Evolutionary conservation across 2,113 vertebrate species (phyloP).

Genomic region (Plectropomus leopardus): DNA sequence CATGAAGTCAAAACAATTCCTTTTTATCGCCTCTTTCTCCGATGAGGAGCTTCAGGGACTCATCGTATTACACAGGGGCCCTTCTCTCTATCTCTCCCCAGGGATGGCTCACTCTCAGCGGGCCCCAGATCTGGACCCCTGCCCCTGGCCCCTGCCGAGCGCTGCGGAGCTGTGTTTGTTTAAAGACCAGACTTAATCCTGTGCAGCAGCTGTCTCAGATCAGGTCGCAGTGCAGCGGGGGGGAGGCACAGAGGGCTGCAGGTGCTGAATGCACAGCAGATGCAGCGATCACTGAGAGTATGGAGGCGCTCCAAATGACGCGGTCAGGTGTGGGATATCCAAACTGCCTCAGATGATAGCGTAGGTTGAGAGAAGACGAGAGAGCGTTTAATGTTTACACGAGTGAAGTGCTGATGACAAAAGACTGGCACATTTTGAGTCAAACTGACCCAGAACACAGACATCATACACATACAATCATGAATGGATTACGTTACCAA

Average conservation of each 20-base stretch:
- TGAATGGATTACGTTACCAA: too few species aligned
- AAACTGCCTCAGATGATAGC: not conserved
- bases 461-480: too few species aligned
- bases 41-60: constrained; percentile 43
- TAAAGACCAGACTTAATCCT: constrained; percentile 84
- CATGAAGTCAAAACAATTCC: constrained; percentile 22
- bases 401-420: not conserved
- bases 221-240: constrained; percentile 67
- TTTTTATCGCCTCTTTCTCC: not conserved
- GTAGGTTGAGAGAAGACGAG: not conserved
- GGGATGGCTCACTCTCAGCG: constrained; percentile 62
- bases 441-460: too few species aligned
- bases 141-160: constrained; percentile 57
- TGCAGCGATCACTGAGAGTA: constrained; percentile 40
- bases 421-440: too few species aligned
- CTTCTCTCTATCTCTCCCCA: constrained; percentile 54
- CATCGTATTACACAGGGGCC: constrained; percentile 64
- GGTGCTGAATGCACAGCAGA: constrained; percentile 70
- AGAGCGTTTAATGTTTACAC: not conserved
- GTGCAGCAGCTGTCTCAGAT: constrained; percentile 84
- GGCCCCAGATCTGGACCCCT: constrained; percentile 61
- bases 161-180: constrained; percentile 79
- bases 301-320: constrained; percentile 17
- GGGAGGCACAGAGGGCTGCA: constrained; percentile 56
- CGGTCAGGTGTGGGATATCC: constrained; percentile 28